Evolutionary conservation across 2,113 vertebrate genomes (phyloP).

Genomic region (Calyptommatus sinebrachiatus): DNA sequence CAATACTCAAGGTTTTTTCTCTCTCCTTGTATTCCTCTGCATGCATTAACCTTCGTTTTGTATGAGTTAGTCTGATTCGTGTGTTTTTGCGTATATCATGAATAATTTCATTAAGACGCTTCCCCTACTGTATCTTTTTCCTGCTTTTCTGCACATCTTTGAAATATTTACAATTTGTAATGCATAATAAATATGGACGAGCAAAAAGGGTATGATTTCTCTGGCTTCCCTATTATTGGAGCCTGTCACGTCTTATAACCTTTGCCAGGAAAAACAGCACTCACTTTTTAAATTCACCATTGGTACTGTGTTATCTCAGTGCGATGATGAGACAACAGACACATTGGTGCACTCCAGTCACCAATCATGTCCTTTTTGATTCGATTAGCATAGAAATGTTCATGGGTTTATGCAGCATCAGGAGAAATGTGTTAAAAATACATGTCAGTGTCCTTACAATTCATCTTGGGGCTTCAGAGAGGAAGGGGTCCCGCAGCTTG

Average conservation of each 20-base stretch:
- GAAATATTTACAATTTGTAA: conserved; percentile 78
- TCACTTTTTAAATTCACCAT: conserved; percentile 60
- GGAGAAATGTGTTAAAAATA: conserved; percentile 72
- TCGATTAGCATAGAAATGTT: conserved; percentile 77
- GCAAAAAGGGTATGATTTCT: conserved; percentile 57
- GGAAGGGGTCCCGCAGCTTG: conserved; percentile 12
- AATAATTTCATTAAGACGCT: conserved; percentile 80
- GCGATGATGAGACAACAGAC: conserved; percentile 74
- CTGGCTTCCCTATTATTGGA: conserved; percentile 69
- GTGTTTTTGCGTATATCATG: conserved; percentile 73
- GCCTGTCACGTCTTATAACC: conserved; percentile 75
- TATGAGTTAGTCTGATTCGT: conserved; percentile 68
- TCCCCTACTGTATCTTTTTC: conserved; percentile 67
- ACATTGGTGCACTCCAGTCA: conserved; percentile 72
- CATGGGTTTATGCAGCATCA: conserved; percentile 66
- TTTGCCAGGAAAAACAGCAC: conserved; percentile 72
- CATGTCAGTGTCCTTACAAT: conserved; percentile 64
- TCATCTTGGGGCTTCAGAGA: conserved; percentile 41
- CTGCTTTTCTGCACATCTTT: conserved; percentile 39
- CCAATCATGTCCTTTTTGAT: conserved; percentile 75
- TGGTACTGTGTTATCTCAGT: conserved; percentile 70
- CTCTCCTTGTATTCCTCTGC: conserved; percentile 65
- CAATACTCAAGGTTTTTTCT: conserved; percentile 27
- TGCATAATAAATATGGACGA: conserved; percentile 76
- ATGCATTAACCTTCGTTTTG: conserved; percentile 81